phyloP scores from a whole-genome alignment of 2,113 vertebrate genomes.

The Nesoenas mayeri region DNA sequence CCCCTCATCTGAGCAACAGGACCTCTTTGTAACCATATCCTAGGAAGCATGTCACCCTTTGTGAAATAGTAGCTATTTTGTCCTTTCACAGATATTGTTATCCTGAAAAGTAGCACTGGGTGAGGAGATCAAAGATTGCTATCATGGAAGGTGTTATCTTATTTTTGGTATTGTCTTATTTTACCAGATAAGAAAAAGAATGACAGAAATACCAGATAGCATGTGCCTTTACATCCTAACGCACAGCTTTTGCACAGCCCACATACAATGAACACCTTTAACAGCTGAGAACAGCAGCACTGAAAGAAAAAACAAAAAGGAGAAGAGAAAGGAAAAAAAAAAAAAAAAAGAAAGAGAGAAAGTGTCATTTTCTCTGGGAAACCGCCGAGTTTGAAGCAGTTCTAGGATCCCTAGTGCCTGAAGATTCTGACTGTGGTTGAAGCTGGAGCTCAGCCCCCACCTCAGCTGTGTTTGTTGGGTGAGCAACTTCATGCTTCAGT shows the following conservation, averaged over 20 bases:
- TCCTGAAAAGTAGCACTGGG: neutral
- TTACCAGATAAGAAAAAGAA: neutral
- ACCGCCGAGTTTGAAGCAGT: neutral
- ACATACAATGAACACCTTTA: neutral
- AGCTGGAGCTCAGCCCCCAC: neutral
- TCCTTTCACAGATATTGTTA: neutral
- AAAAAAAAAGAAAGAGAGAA: no score
- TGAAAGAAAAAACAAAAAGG: neutral
- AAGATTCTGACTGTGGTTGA: neutral
- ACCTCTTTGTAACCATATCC: neutral
- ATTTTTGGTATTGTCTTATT: neutral
- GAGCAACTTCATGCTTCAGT: neutral
- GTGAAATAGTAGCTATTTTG: neutral
- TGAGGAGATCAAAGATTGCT: neutral
- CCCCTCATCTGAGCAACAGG: fast-evolving
- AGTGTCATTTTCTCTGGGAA: neutral
- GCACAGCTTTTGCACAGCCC: neutral
- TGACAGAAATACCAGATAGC: fast-evolving
- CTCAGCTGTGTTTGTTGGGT: neutral
- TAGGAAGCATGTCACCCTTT: neutral
- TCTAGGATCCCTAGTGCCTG: neutral
- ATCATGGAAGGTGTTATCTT: neutral
- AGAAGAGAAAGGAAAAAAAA: neutral
- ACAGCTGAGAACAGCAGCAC: neutral
- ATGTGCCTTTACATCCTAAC: neutral